Percentiles rank a stretch among this genome's conserved stretches.
Conservation (phyloP, 2,797 vertebrate genomes). For the Danio tinwini region DNA sequence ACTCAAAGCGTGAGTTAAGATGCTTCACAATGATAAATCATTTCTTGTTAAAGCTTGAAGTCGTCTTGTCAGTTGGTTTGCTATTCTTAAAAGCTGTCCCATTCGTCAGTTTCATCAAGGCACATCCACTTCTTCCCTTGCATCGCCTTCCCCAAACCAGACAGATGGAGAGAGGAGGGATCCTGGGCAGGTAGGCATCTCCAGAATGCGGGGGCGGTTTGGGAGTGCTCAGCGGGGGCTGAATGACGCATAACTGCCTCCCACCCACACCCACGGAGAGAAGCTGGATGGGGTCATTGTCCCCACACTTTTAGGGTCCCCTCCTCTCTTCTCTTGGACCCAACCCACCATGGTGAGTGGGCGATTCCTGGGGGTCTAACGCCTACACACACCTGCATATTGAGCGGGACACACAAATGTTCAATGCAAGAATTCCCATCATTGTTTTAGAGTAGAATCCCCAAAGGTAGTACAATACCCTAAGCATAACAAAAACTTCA, state of each 20-base stretch:
- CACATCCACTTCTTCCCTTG: not conserved
- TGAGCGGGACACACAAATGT: constrained; percentile 57
- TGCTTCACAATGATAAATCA: constrained; percentile 3
- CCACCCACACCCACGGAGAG: constrained; percentile 65
- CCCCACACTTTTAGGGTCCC: constrained; percentile 57
- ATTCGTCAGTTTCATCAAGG: not conserved
- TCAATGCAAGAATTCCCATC: constrained; percentile 44
- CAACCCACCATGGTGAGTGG: constrained; percentile 71
- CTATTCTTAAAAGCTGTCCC: not conserved
- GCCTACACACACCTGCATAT: constrained; percentile 73
- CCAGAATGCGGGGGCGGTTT: constrained; percentile 74
- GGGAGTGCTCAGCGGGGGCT: constrained; percentile 67
- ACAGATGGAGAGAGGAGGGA: constrained; percentile 78
- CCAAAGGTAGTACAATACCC: constrained; percentile 41
- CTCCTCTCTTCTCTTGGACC: constrained; percentile 56
- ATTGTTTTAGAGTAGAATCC: constrained; percentile 45
- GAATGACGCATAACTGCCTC: constrained; percentile 71
- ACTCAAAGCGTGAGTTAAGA: constrained; percentile 9
- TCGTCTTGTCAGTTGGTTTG: not conserved
- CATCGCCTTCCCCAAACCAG: constrained; percentile 50
- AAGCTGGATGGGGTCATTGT: constrained; percentile 74
- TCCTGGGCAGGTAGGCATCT: constrained; percentile 83
- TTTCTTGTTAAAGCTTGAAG: constrained; percentile 27
- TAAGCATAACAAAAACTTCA: constrained; percentile 50
- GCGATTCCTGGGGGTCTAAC: constrained; percentile 66